Base-by-base conservation (phyloP, 1,140 invertebrate species). In the Rhagoletis pomonella region DNA sequence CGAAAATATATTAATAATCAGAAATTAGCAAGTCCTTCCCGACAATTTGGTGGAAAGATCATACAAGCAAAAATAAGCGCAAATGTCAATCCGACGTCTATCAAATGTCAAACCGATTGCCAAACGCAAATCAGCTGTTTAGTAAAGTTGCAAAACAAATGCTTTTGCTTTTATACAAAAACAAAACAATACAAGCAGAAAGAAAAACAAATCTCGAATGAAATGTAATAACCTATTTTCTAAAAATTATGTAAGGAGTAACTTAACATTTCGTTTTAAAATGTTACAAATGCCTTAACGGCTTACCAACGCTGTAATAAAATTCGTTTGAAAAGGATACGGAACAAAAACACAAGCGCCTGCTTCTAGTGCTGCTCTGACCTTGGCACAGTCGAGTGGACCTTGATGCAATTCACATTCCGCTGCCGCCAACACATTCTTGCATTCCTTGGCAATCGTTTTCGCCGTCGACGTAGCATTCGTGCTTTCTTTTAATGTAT, bases 301-400 rank as follows among this genome's bases (percentile, higher is more conserved):
- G 9, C 50, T 55, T 55, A 7, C 50, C 0, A 55, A 7, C 10
- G 10, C 50, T 55, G 10, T 55, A 55, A 29, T 29, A 44, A 44
- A 39, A 47, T 60, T 55, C 58, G 87, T 88, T 58, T 62, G 7
- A 89, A 93, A 93, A 93, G 94, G 94, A 92, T 95, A 94, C 87
- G 95, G 90, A 59, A 94, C 93, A 89, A 94, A 93, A 14, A 94
- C 91, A 85, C 94, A 94, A 62, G 89, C 91, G 1, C 91, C 92
- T 14, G 77, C 87, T 10, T 47, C 92, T 88, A 89, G 90, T 88
- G 86, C 92, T 86, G 91, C 93, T 91, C 89, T 94, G 91, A 90
- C 91, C 29, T 90, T 88, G 47, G 44, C 87, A 88, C 91, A 90
- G 88, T 90, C 93, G 69, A 95, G 89, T 62, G 12, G 44, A 39